phyloP scores from a whole-genome alignment of 2,113 vertebrate species.

The Prionailurus viverrinus region DNA sequence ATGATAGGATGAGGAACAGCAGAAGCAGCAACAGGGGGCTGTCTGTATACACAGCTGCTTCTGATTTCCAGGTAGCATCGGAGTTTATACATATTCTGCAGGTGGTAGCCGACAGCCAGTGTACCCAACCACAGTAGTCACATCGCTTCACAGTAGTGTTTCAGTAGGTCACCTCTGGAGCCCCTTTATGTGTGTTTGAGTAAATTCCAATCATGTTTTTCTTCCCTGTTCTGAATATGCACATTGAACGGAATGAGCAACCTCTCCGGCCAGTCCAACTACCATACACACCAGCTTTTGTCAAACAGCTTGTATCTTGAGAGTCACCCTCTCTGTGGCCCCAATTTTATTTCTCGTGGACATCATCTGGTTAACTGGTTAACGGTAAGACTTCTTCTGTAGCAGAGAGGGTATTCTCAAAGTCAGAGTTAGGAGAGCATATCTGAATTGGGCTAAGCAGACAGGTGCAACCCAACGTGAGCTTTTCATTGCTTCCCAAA shows the following conservation, averaged over 20 bases:
- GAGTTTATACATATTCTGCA: neutral
- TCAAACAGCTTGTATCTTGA: neutral
- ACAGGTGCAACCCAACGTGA: neutral
- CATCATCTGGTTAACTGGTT: neutral
- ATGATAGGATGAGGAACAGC: neutral
- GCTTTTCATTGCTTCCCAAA: constrained; percentile 29
- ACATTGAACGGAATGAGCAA: neutral
- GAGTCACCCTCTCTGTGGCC: neutral
- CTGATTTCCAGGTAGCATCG: neutral
- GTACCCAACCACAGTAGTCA: neutral
- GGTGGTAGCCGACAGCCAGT: neutral
- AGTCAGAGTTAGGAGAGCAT: neutral
- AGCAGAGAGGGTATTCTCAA: neutral
- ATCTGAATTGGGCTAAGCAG: neutral
- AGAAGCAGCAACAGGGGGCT: neutral
- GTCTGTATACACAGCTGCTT: neutral
- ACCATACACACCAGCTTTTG: neutral
- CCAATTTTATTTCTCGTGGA: neutral
- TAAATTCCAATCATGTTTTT: neutral
- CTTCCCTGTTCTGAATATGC: constrained; percentile 12
- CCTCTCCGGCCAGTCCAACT: neutral
- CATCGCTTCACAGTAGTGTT: neutral
- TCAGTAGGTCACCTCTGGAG: neutral
- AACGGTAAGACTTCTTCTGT: neutral
- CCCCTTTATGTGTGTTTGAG: neutral